Evolutionary conservation across 2,888 invertebrate genomes (phyloP).

Genomic region (Chironomus tentans): DNA sequence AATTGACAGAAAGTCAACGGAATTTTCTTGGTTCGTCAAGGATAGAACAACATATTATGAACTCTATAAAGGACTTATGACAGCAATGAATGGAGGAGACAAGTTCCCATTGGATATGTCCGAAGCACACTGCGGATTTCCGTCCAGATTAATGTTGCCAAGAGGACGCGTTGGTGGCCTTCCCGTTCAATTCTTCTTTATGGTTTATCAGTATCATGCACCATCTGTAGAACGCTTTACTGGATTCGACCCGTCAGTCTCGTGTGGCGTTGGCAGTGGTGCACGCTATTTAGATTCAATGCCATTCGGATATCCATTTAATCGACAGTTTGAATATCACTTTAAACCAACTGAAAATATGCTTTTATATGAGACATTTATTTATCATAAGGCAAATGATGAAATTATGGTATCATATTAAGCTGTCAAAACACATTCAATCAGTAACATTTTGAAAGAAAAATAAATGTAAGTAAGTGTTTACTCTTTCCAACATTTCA

Average conservation of each 20-base stretch:
- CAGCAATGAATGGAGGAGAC: slow-evolving; percentile 43
- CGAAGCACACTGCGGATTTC: slow-evolving; percentile 53
- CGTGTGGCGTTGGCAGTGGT: slow-evolving; percentile 45
- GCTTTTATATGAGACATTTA: neutral
- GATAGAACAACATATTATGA: slow-evolving; percentile 52
- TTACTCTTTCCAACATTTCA: no score
- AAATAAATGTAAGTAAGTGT: neutral
- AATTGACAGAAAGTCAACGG: slow-evolving; percentile 49
- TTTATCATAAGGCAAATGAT: slow-evolving; percentile 12
- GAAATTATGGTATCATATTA: neutral
- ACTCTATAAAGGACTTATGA: slow-evolving; percentile 49
- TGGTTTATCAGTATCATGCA: slow-evolving; percentile 8
- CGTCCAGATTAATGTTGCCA: slow-evolving; percentile 55
- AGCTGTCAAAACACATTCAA: neutral
- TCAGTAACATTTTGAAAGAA: no score
- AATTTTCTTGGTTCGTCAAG: slow-evolving; percentile 55
- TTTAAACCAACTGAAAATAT: slow-evolving; percentile 5
- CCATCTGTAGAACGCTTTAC: slow-evolving; percentile 41
- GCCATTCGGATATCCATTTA: slow-evolving; percentile 24
- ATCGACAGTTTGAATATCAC: neutral
- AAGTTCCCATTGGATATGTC: slow-evolving; percentile 44
- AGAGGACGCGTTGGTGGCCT: slow-evolving; percentile 47
- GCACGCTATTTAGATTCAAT: slow-evolving; percentile 35
- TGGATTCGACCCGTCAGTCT: slow-evolving; percentile 45
- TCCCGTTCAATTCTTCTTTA: slow-evolving; percentile 25